Evolutionary conservation across 2,113 vertebrate species (phyloP), one percentile per base, ranked within the genome.

Genomic region (Phyllostomus discolor): DNA sequence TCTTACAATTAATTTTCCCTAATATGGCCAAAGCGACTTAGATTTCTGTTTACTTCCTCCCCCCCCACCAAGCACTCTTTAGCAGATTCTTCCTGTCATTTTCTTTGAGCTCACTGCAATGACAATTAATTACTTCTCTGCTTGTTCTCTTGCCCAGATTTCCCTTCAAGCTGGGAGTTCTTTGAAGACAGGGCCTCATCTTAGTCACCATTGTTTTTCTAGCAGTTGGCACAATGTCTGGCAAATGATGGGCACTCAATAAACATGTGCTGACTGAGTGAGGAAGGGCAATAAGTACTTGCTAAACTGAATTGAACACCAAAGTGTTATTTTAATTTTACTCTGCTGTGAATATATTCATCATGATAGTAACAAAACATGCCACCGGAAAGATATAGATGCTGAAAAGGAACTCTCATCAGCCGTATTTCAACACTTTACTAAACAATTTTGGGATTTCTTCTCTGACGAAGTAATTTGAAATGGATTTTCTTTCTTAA

Each of bases 321-420:
- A 52, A 70, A 78, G 16, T 86, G 31, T 67, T 79, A 84, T 73
- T 97, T 96, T 91, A 33, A 88, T 52, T 94, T 90, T 78, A 84
- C 50, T 67, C 59, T 46, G 12, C 54, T 67, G 11, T 1, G 0
- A 67, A 70, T 86, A 46, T 80, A 48, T 62, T 87, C 0, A 20
- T 62, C 59, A 88, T 86, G 50, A 89, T 24, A 72, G 48, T 48
- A 67, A n/a, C 52, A 85, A 50, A 70, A 62, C 26, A 66, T 8
- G 9, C 4, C 16, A 4, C 4, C 48, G 19, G 1, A 73, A 59
- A 75, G 22, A 50, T 1, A 64, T 0, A 52, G 76, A 33, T 79
- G 67, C 76, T 90, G 35, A 94, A 84, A 46, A 48, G 24, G 26
- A 46, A 43, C 70, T 84, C 31, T 79, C 38, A 54, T 10, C 8